Percentiles rank a stretch among this genome's conserved stretches.
Evolutionary conservation across 1,140 invertebrate species (phyloP).

Genomic region (Phenacoccus solenopsis): DNA sequence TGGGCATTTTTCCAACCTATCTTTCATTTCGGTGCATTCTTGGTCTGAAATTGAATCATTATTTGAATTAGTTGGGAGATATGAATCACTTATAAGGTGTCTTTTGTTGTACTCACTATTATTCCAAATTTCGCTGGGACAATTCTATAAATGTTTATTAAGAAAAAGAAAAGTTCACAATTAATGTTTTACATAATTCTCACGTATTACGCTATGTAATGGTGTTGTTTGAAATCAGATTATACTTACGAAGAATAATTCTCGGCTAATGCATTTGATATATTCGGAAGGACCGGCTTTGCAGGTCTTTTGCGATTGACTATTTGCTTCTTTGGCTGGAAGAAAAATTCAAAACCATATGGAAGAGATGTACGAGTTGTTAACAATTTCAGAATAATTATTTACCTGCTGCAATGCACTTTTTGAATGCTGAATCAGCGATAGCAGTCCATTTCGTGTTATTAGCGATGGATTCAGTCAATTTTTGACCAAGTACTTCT

Average conservation of each 20-base stretch:
- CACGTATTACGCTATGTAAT: not conserved
- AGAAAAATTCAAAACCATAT: not conserved
- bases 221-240: not conserved
- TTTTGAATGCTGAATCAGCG: conserved; percentile 5
- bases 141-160: conserved; percentile 14
- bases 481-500: not conserved
- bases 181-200: not conserved
- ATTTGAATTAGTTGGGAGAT: not conserved
- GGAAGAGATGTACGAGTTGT: no score
- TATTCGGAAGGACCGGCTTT: not conserved
- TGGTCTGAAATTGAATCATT: not conserved
- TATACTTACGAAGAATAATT: conserved; percentile 12
- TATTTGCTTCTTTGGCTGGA: conserved; percentile 9
- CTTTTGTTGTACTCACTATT: conserved; percentile 19
- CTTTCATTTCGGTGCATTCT: not conserved
- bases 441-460: conserved; percentile 16
- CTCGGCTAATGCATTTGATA: not conserved
- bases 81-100: no score
- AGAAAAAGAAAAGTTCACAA: not conserved
- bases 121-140: conserved; percentile 16
- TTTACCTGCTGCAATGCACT: conserved; percentile 20
- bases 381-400: not conserved
- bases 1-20: conserved; percentile 8
- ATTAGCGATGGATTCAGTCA: not conserved
- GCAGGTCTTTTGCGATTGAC: conserved; percentile 4